Percentiles rank a stretch among this genome's conserved stretches.
Conservation (phyloP, 2,797 vertebrate species). For the Chelidonichthys spinosus region DNA sequence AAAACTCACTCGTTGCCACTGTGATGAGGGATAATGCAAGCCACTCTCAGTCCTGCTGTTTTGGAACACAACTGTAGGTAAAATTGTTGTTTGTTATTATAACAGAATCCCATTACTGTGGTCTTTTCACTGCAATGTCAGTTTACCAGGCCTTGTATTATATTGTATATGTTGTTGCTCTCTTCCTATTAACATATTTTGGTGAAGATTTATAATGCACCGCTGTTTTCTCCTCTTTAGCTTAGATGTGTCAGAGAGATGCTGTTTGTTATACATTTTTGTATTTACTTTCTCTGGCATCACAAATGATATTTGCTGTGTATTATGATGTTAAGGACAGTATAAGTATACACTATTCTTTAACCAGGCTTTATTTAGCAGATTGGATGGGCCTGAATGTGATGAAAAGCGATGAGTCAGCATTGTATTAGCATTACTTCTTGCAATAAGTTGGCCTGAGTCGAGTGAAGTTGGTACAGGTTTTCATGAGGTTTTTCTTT, state of each 20-base stretch:
- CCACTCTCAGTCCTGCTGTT: conserved; percentile 7
- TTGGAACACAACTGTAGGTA: conserved; percentile 24
- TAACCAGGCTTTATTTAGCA: conserved; percentile 13
- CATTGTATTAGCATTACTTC: conserved; percentile 23
- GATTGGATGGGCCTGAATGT: conserved; percentile 14
- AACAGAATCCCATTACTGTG: conserved; percentile 6
- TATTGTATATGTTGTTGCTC: not conserved
- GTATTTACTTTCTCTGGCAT: conserved; percentile 4
- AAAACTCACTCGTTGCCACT: conserved; percentile 55
- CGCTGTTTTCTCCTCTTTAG: not conserved
- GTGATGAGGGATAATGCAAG: conserved; percentile 45
- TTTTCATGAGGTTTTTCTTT: conserved; percentile 29
- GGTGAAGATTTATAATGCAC: not conserved
- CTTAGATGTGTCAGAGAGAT: not conserved
- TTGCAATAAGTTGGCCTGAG: too few relatives aligned
- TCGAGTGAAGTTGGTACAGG: conserved; percentile 28
- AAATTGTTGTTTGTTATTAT: conserved; percentile 23
- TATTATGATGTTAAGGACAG: conserved; percentile 3
- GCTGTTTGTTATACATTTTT: not conserved
- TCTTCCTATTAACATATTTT: conserved; percentile 7
- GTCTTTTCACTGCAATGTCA: not conserved
- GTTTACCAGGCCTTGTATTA: not conserved
- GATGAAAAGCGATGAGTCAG: not conserved
- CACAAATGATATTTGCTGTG: conserved; percentile 3
- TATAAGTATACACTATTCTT: conserved; percentile 6